Conservation (phyloP, 23 tunicate species). For the Clavelina lepadiformis region DNA sequence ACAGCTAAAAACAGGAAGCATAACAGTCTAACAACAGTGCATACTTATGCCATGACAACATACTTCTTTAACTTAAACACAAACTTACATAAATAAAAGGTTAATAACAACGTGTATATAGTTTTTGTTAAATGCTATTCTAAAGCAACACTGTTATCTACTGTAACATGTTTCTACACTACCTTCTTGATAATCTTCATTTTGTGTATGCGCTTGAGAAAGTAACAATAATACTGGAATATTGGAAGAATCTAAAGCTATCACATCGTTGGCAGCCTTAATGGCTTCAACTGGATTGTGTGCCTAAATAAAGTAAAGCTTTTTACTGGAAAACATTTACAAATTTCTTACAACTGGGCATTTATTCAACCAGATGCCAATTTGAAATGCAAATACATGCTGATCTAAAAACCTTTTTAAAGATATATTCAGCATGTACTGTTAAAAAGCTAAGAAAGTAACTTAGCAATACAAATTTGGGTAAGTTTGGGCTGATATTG, state of each 20-base stretch:
- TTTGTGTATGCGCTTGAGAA: slow-evolving; percentile 76
- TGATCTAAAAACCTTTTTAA: too few species aligned
- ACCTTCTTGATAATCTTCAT: slow-evolving; percentile 86
- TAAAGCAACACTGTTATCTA: too few species aligned
- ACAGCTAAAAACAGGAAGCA: slow-evolving; percentile 42
- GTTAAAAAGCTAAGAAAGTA: too few species aligned
- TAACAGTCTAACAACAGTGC: neutral
- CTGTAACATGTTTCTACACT: too few species aligned
- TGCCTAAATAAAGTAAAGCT: slow-evolving; percentile 1
- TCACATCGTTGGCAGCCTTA: slow-evolving; percentile 25
- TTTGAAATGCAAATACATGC: neutral
- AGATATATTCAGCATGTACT: too few species aligned
- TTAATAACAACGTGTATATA: too few species aligned
- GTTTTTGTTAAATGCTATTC: too few species aligned
- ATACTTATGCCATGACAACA: too few species aligned
- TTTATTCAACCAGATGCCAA: neutral
- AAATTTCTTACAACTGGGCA: neutral
- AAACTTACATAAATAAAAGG: too few species aligned
- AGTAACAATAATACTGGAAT: slow-evolving; percentile 58
- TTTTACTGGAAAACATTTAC: neutral
- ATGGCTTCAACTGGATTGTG: slow-evolving; percentile 21
- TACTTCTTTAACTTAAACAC: too few species aligned
- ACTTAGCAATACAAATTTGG: too few species aligned
- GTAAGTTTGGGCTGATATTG: too few species aligned
- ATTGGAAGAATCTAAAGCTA: slow-evolving; percentile 27